These are phyloP conservation scores for Marmota flaviventris DNA, from an alignment of 2,113 vertebrate species.

Conservation along the genomic window DNA sequence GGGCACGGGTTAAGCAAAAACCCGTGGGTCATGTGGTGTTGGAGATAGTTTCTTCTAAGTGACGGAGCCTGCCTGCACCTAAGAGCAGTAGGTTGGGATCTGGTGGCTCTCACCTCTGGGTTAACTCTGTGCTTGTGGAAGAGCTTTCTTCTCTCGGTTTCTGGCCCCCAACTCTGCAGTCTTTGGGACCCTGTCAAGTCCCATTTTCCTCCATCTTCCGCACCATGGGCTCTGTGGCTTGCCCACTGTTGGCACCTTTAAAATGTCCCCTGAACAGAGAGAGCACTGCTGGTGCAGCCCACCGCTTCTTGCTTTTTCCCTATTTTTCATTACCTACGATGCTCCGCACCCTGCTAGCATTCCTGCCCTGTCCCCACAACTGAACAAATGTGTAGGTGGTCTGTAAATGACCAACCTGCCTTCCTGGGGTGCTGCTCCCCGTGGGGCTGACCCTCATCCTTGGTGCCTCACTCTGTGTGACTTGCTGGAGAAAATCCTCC, in stretches of 20 bases:
- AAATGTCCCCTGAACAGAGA: neutral
- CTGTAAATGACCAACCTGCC: fast-evolving
- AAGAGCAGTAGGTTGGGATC: neutral
- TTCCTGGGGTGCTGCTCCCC: neutral
- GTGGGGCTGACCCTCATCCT: neutral
- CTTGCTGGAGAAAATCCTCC: neutral
- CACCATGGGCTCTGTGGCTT: fast-evolving
- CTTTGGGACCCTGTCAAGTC: neutral
- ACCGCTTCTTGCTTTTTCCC: neutral
- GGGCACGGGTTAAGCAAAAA: neutral
- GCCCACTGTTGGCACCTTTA: neutral
- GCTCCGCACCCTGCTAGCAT: too few relatives aligned
- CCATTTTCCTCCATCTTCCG: too few relatives aligned
- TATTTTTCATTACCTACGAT: neutral
- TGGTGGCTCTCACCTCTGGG: fast-evolving
- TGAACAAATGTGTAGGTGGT: neutral
- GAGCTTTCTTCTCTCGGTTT: neutral
- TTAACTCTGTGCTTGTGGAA: neutral
- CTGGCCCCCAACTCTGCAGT: neutral
- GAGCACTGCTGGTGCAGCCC: fast-evolving
- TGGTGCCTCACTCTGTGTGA: neutral
- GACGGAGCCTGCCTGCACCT: neutral
- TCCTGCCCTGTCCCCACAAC: neutral
- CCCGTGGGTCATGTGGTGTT: neutral
- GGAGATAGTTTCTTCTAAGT: neutral